Evolutionary conservation across 1,140 invertebrate species (phyloP).

Genomic region (Whitmania pigra): DNA sequence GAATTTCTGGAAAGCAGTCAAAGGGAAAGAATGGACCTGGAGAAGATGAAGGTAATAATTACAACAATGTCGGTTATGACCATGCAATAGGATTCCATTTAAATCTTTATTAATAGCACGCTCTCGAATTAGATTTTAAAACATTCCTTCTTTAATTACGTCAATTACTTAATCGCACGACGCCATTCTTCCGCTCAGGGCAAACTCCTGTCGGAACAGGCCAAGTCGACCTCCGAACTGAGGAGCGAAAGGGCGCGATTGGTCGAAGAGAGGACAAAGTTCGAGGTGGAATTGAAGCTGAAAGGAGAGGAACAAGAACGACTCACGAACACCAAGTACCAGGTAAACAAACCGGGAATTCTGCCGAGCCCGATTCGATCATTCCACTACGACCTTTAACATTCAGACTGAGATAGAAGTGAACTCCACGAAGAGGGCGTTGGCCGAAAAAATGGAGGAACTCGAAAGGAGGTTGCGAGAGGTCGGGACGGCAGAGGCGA

Average conservation of each 20-base stretch:
- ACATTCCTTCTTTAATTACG: no score
- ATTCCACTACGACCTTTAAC: no score
- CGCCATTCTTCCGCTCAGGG: background rate
- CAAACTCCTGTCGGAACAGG: background rate
- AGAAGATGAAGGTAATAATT: background rate
- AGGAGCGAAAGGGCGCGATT: background rate
- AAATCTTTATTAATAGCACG: no score
- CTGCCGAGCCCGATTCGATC: no score
- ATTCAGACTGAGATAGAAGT: background rate
- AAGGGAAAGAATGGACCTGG: background rate
- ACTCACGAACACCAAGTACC: background rate
- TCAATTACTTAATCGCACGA: background rate
- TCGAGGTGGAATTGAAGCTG: constrained; percentile 2
- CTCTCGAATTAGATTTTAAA: no score
- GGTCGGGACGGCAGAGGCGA: background rate
- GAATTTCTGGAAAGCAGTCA: background rate
- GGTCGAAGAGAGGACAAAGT: background rate
- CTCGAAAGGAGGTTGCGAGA: background rate
- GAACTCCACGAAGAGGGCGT: background rate
- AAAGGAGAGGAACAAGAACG: background rate
- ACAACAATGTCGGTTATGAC: background rate
- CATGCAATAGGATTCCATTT: background rate
- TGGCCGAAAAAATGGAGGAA: background rate
- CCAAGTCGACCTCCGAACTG: background rate
- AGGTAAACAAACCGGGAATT: background rate